phyloP scores from a whole-genome alignment of 1,140 invertebrate genomes.

The Macrocentrus cingulum region DNA sequence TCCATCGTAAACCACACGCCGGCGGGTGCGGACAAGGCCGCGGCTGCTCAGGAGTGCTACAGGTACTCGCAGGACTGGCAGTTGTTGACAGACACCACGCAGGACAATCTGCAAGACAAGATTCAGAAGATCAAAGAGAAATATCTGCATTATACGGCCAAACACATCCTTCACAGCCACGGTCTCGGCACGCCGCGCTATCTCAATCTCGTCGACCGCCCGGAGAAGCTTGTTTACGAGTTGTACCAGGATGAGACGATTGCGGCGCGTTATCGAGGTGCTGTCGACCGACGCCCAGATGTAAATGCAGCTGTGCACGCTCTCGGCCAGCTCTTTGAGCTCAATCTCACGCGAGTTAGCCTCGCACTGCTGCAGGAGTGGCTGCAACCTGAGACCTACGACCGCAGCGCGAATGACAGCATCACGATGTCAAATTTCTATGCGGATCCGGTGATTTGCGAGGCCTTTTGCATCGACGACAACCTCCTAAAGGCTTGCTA shows the following conservation, averaged over 20 bases:
- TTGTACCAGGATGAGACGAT: constrained; percentile 55
- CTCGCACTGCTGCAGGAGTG: constrained; percentile 49
- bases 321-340: constrained; percentile 41
- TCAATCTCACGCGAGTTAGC: constrained; percentile 43
- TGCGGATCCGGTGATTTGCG: constrained; percentile 25
- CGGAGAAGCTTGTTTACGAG: constrained; percentile 43
- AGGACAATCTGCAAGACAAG: not conserved
- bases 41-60: constrained; percentile 52
- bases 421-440: constrained; percentile 33
- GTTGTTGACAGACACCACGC: constrained; percentile 21
- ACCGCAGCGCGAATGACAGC: constrained; percentile 35
- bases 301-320: constrained; percentile 50
- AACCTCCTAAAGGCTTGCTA: constrained; percentile 53
- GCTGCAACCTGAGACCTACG: constrained; percentile 42
- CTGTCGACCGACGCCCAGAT: constrained; percentile 39
- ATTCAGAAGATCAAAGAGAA: constrained; percentile 44
- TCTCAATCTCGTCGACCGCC: constrained; percentile 42
- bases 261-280: constrained; percentile 38
- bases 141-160: constrained; percentile 47
- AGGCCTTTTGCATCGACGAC: constrained; percentile 35
- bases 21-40: constrained; percentile 54
- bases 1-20: constrained; percentile 53
- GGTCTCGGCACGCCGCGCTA: constrained; percentile 48
- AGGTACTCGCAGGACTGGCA: constrained; percentile 37
- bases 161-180: constrained; percentile 49